These are phyloP conservation scores for Fringilla coelebs DNA, from an alignment of 2,797 vertebrate species.

Conservation along the genomic window DNA sequence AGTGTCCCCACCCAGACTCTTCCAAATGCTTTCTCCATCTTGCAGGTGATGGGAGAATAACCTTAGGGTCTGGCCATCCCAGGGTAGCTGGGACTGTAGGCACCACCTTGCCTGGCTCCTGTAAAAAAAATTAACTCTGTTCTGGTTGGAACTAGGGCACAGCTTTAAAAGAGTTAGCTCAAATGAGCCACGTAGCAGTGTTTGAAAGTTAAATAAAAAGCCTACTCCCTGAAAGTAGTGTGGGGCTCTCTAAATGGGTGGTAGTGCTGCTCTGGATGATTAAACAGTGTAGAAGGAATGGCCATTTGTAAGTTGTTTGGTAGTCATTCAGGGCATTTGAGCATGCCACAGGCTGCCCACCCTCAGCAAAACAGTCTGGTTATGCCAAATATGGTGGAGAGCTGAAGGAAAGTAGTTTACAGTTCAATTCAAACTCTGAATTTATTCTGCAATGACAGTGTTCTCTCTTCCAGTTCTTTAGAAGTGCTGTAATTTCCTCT, in stretches of 20 bases:
- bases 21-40: neutral
- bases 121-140: neutral
- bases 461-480: neutral
- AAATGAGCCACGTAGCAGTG: neutral
- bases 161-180: neutral
- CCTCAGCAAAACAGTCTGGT: neutral
- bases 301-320: neutral
- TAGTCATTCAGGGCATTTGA: neutral
- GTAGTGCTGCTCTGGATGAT: neutral
- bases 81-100: neutral
- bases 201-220: neutral
- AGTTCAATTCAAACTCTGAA: neutral
- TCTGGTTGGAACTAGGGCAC: neutral
- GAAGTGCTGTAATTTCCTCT: constrained; percentile 4
- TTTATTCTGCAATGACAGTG: neutral
- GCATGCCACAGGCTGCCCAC: neutral
- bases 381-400: neutral
- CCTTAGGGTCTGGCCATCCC: neutral
- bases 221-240: neutral
- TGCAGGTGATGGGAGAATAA: neutral
- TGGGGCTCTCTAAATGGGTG: neutral
- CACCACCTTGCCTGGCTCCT: neutral
- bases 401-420: neutral
- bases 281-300: neutral
- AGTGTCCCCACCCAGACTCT: neutral